phyloP scores from a whole-genome alignment of 2,113 vertebrate species.

The Illadopsis cleaveri region DNA sequence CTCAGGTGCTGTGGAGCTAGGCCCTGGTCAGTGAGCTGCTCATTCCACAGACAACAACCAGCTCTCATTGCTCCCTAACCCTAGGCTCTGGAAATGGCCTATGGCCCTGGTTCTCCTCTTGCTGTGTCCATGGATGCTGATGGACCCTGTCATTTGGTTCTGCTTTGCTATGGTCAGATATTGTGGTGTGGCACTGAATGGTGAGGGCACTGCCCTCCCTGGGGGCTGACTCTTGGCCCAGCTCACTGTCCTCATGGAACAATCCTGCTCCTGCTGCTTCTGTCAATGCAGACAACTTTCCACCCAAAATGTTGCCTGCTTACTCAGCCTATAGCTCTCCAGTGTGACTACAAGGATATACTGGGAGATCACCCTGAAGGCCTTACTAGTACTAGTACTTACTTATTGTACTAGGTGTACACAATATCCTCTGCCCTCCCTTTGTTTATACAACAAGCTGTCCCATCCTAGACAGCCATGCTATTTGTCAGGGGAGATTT shows the following conservation, averaged over 20 bases:
- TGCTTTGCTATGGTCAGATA: not conserved
- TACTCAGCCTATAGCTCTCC: not conserved
- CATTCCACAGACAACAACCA: not conserved
- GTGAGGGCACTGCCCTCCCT: not conserved
- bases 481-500: not conserved
- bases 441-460: not conserved
- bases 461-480: not conserved
- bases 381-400: not conserved
- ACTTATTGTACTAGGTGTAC: too few relatives aligned
- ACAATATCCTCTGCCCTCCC: not conserved
- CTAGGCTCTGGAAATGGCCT: not conserved
- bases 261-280: not conserved
- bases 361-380: not conserved
- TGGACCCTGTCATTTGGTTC: not conserved
- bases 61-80: not conserved
- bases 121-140: not conserved
- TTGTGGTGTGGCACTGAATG: fast-evolving
- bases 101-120: not conserved
- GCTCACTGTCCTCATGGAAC: not conserved
- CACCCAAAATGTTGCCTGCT: not conserved
- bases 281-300: not conserved
- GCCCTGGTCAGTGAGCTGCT: not conserved
- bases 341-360: not conserved
- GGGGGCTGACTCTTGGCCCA: not conserved
- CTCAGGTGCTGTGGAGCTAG: not conserved